Evolutionary conservation across 2,113 vertebrate species (phyloP), one percentile per base, ranked within the genome.

Genomic region (Leiothrix lutea): DNA sequence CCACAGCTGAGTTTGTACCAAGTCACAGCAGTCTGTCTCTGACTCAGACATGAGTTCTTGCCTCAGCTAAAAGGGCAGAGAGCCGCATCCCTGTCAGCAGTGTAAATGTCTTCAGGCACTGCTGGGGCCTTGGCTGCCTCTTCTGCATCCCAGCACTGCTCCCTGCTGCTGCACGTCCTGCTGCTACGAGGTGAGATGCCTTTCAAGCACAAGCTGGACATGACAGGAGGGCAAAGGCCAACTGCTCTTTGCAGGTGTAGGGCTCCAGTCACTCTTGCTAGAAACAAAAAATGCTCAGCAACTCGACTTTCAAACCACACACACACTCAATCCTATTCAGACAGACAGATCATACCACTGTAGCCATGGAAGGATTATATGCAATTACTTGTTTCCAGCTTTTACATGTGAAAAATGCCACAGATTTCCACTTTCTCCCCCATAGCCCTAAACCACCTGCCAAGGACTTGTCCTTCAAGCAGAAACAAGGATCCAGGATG

Each of bases 51-150:
- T 9, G 26, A 12, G 26, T 67, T 23, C 54, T 65, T 9, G 17
- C 44, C 36, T 7, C n/a, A 48, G 42, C 54, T 23, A 11, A 11
- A 72, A 28, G n/a, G 31, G 62, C 17, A 22, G 16, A 29, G 66
- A 8, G 6, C 21, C 56, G 19, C 1, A 0, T 2, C 13, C 8
- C 3, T 40, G 23, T 22, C 5, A 11, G 1, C 38, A 40, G 9
- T 54, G 22, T 51, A 11, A 11, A 1, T 26, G 18, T 4, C 26
- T 47, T 33, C 48, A 50, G 16, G 12, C 1, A 0, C 2, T 12
- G 28, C 65, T 56, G 60, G 35, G 33, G 2, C 12, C 12, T n/a
- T 16, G 54, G 25, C 53, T 18, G 20, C 14, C 7, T 3, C 20
- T 54, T 14, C 18, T n/a, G 25, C 18, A 9, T 7, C 13, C n/a